Evolutionary conservation across 2,113 vertebrate species (phyloP).

Genomic region (Tachuris rubrigastra): DNA sequence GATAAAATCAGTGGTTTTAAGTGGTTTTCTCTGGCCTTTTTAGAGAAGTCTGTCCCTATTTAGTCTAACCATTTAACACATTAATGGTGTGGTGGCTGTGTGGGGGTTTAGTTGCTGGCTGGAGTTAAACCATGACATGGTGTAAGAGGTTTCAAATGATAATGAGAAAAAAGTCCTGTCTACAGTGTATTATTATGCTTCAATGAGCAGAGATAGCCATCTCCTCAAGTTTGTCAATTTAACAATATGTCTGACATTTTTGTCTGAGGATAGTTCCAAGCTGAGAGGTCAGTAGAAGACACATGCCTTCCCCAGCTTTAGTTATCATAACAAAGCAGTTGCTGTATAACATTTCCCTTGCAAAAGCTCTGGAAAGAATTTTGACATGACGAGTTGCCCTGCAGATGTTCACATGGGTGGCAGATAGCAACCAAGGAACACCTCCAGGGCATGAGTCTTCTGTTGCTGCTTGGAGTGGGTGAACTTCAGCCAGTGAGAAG

Average conservation of each 20-base stretch:
- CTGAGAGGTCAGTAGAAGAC: background rate
- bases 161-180: background rate
- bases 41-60: background rate
- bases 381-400: background rate
- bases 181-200: background rate
- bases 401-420: background rate
- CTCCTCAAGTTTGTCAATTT: background rate
- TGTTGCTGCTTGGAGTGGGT: background rate
- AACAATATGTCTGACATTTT: background rate
- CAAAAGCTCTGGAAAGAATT: background rate
- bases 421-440: background rate
- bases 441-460: background rate
- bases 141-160: background rate
- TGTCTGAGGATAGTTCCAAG: background rate
- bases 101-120: background rate
- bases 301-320: background rate
- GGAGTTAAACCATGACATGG: background rate
- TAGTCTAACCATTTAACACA: constrained; percentile 32
- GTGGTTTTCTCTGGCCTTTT: background rate
- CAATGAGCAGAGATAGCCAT: background rate
- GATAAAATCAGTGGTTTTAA: background rate
- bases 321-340: background rate
- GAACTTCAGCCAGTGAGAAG: background rate
- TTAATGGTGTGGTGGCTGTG: background rate
- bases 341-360: background rate